Evolutionary conservation across 2,888 invertebrate species (phyloP).

Genomic region (Neoaliturus tenellus): DNA sequence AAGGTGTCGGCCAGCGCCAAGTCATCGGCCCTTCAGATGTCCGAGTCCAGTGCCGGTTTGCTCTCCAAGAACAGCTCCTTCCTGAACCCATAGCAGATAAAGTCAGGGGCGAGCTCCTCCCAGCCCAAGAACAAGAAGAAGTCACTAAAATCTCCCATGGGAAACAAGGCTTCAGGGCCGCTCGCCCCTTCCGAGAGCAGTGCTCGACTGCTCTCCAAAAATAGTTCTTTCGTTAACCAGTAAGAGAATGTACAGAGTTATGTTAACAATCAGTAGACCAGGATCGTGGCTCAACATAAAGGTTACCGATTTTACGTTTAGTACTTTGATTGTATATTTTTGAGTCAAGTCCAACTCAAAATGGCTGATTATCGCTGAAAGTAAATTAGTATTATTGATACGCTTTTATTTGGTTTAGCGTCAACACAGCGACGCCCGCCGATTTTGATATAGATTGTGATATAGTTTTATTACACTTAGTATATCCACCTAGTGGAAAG

Average conservation of each 20-base stretch:
- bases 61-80: conserved; percentile 72
- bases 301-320: not conserved
- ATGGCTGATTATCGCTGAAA: conserved; percentile 52
- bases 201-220: conserved; percentile 58
- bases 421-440: not conserved
- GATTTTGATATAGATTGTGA: conserved; percentile 3
- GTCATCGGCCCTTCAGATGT: conserved; percentile 72
- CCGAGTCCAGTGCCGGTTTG: conserved; percentile 74
- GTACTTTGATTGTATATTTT: conserved; percentile 20
- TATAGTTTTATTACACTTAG: conserved; percentile 33
- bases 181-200: conserved; percentile 55
- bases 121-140: conserved; percentile 47
- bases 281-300: not conserved
- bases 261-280: not conserved
- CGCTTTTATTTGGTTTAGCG: not conserved
- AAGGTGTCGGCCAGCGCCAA: conserved; percentile 73
- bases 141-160: conserved; percentile 25
- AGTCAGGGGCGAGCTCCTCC: conserved; percentile 29
- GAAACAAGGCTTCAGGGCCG: conserved; percentile 3
- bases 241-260: not conserved
- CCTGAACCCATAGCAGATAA: conserved; percentile 68
- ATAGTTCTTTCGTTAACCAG: conserved; percentile 58
- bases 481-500: not conserved
- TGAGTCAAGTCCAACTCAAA: conserved; percentile 23
- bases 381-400: not conserved